phyloP scores from a whole-genome alignment of 2,888 invertebrate species.

The Drosophila meridiana region DNA sequence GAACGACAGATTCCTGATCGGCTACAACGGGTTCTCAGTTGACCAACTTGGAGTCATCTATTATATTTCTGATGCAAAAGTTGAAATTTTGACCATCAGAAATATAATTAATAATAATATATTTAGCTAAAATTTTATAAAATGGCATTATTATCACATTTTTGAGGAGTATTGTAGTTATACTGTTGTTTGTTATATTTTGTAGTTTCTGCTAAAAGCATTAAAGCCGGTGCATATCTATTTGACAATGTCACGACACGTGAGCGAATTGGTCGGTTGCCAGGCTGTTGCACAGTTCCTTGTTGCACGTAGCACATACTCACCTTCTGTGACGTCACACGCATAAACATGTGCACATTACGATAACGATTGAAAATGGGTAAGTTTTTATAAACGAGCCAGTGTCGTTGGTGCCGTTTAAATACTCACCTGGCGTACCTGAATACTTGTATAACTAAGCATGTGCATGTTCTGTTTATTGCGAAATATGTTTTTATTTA shows the following conservation, averaged over 20 bases:
- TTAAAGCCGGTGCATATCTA: background rate
- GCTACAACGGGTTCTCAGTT: background rate
- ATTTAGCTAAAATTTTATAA: background rate
- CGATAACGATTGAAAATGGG: conserved; percentile 19
- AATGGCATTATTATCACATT: background rate
- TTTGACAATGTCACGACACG: conserved; percentile 34
- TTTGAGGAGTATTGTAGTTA: background rate
- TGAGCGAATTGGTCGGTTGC: conserved; percentile 29
- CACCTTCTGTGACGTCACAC: conserved; percentile 68
- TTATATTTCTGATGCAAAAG: too few species aligned
- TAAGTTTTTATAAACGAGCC: conserved; percentile 2
- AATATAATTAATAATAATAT: background rate
- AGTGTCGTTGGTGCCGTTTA: background rate
- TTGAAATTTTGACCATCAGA: background rate
- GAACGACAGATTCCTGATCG: background rate
- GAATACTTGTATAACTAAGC: background rate
- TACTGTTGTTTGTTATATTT: background rate
- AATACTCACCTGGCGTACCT: conserved; percentile 11
- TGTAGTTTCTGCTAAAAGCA: background rate
- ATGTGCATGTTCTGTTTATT: background rate
- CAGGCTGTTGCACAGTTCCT: conserved; percentile 8
- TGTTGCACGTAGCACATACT: conserved; percentile 34
- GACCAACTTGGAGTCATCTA: too few species aligned
- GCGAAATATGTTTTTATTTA: background rate
- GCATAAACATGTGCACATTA: conserved; percentile 71